Conservation (phyloP, 1,140 invertebrate genomes). For the Trichonephila inaurata region DNA sequence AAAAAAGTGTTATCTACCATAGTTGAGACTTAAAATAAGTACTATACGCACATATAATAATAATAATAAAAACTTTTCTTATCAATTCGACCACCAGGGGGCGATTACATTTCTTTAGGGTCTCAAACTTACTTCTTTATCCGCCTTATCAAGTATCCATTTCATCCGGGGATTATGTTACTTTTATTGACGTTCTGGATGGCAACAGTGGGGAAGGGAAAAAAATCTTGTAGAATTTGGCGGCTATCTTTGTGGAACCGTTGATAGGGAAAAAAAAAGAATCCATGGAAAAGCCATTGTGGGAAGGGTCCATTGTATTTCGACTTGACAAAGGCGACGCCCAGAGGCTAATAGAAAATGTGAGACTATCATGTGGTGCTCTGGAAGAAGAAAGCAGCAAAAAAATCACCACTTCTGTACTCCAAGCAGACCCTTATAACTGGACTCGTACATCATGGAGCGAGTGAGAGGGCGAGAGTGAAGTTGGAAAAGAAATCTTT, state of each 20-base stretch:
- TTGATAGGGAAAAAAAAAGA: neutral
- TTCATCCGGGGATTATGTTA: slow-evolving; percentile 58
- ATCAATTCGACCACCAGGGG: slow-evolving; percentile 67
- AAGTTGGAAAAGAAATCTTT: slow-evolving; percentile 34
- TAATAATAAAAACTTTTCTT: slow-evolving; percentile 39
- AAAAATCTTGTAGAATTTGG: slow-evolving; percentile 27
- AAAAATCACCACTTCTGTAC: neutral
- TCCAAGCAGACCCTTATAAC: slow-evolving; percentile 33
- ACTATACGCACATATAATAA: neutral
- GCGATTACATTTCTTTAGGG: slow-evolving; percentile 50
- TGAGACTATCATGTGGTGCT: neutral
- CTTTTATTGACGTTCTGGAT: slow-evolving; percentile 24
- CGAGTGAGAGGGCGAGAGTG: too few species aligned
- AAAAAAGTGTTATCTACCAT: neutral
- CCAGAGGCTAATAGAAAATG: slow-evolving; percentile 38
- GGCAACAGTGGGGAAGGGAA: neutral
- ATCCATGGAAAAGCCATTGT: neutral
- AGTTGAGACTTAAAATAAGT: slow-evolving; percentile 16
- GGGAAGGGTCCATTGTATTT: slow-evolving; percentile 38
- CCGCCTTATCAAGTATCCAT: slow-evolving; percentile 65
- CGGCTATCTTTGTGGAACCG: neutral
- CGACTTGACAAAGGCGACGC: neutral
- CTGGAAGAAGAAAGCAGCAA: neutral
- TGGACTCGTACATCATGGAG: slow-evolving; percentile 26
- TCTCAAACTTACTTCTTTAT: slow-evolving; percentile 53